Conservation (phyloP, 2,113 vertebrate species). For the Origma solitaria region DNA sequence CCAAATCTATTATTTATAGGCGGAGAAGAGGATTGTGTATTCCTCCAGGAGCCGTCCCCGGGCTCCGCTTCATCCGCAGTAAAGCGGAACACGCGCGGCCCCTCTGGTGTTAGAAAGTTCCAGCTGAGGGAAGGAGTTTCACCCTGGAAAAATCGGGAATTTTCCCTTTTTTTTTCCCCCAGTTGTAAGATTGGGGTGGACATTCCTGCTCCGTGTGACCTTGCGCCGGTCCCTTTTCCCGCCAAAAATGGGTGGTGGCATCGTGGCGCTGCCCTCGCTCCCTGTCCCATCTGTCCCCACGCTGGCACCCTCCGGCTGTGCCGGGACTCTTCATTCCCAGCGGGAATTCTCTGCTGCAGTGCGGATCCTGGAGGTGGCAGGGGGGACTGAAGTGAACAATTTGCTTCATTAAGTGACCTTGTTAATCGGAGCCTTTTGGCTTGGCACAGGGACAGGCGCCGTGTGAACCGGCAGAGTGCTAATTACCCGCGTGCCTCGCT, state of each 20-base stretch:
- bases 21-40: not conserved
- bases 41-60: not conserved
- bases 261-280: fast-evolving
- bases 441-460: not conserved
- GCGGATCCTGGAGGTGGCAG: not conserved
- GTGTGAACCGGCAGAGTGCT: not conserved
- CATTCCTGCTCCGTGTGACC: fast-evolving
- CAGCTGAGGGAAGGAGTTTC: not conserved
- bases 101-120: not conserved
- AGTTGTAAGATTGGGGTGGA: fast-evolving
- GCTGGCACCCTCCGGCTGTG: fast-evolving
- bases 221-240: not conserved
- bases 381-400: not conserved
- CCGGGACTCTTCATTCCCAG: not conserved
- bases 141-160: fast-evolving
- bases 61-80: not conserved
- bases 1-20: slow-evolving; percentile 52
- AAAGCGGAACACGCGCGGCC: not conserved
- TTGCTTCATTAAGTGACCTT: slow-evolving; percentile 11
- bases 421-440: not conserved
- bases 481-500: not conserved
- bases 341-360: not conserved
- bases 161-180: not conserved
- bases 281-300: fast-evolving
- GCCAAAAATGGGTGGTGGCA: fast-evolving